A percentile compares a stretch with the other conserved stretches of the same genome.
These are phyloP conservation scores for Atta cephalotes DNA, from an alignment of 1,140 invertebrate species.

Conservation along the genomic window DNA sequence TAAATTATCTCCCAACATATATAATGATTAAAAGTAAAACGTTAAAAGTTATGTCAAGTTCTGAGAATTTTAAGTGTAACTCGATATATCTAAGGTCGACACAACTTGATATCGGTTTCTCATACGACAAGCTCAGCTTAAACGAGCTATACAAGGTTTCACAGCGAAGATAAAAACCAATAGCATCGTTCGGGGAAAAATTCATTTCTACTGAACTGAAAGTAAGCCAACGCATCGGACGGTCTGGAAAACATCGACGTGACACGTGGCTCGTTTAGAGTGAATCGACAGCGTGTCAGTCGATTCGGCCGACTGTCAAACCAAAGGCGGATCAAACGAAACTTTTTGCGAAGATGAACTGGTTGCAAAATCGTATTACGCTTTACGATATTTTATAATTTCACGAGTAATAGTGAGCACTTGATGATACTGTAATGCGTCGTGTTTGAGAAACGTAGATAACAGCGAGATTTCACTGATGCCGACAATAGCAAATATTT, in stretches of 20 bases:
- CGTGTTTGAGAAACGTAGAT: slow-evolving; percentile 52
- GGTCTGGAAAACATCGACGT: slow-evolving; percentile 30
- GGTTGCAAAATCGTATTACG: slow-evolving; percentile 21
- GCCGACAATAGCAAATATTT: slow-evolving; percentile 75
- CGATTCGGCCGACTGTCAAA: slow-evolving; percentile 35
- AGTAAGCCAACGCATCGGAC: slow-evolving; percentile 24
- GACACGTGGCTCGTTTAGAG: slow-evolving; percentile 11
- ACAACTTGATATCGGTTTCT: background rate
- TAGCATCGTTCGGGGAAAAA: background rate
- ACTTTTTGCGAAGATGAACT: slow-evolving; percentile 2
- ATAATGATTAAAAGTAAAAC: slow-evolving; percentile 7
- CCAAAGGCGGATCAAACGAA: background rate
- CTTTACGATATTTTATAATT: background rate
- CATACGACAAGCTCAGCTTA: background rate
- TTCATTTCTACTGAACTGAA: slow-evolving; percentile 52
- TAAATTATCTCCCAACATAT: background rate
- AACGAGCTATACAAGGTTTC: slow-evolving; percentile 33
- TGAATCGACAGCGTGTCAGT: slow-evolving; percentile 47
- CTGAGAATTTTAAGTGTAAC: background rate
- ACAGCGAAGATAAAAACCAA: slow-evolving; percentile 39
- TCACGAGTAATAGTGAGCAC: background rate
- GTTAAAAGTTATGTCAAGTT: background rate
- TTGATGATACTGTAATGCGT: background rate
- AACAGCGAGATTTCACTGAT: slow-evolving; percentile 60
- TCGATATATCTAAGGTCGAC: background rate